Base-by-base conservation (phyloP, 2,888 invertebrate genomes). In the Gibbula magus region DNA sequence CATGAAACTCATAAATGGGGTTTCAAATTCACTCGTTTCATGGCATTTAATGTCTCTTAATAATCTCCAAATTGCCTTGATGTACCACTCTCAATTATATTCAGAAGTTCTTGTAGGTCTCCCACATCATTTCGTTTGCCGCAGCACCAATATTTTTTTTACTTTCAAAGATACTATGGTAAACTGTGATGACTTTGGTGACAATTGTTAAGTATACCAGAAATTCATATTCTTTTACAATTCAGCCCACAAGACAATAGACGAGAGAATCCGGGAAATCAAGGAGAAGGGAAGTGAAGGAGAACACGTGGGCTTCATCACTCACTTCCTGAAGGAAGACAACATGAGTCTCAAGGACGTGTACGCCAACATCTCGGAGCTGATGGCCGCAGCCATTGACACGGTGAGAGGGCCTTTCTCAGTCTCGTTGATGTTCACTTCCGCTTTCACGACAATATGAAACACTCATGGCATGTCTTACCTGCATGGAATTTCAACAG, bases 311-410 rank as follows among this genome's bases (percentile, higher is more conserved):
- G 61, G 61, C 29, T 61, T 61, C 61, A 61, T 61, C 61, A 61
- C 61, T 1, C 25, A 25, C 61, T 61, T 61, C 61, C 61, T 61
- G 25, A 61, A 25, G 61, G 61, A 61, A 45, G 45, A 45, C 29
- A 25, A 16, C 61, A 61, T 61, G 61, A 32, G 29, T 18, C 4
- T 3, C 13, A 10, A 61, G 61, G 61, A 61, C n/a, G 29, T 61
- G 61, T 61, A 61, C 29, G 61, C 29, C 61, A 61, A 61, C 22
- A 32, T 61, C 29, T 35, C 51, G 25, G 85, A 85, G 52, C 79
- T 85, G 29, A 83, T 85, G 83, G 53, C 77, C 0, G 85, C 77
- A 29, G 85, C 83, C 32, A 82, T 84, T 18, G 85, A 85, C 32
- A 85, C 85, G 22, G 85, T 85, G 18, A 75, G 79, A n/a, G n/a